phyloP scores from a whole-genome alignment of 1,140 invertebrate genomes.

The Himalopsyche phryganea region DNA sequence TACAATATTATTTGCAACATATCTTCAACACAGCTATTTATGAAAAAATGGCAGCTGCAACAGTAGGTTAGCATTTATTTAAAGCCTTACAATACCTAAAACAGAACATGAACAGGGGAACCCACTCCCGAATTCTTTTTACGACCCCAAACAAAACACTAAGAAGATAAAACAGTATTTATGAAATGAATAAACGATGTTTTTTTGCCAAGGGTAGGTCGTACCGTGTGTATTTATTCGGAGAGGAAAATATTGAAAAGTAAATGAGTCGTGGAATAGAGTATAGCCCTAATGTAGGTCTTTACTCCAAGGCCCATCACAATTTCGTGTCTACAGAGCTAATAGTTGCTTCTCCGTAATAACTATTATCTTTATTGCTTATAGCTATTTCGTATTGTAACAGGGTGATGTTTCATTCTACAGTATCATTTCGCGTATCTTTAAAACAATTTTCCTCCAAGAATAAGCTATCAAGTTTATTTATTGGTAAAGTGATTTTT shows the following conservation, averaged over 20 bases:
- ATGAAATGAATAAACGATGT: background rate
- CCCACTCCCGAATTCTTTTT: no score
- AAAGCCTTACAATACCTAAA: no score
- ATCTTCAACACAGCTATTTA: no score
- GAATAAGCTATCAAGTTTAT: background rate
- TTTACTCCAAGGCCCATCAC: no score
- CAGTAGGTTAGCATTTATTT: no score
- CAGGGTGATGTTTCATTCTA: constrained; percentile 2
- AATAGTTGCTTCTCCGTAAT: constrained; percentile 24
- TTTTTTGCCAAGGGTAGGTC: background rate
- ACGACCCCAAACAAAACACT: no score
- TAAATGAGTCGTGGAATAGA: constrained; percentile 26
- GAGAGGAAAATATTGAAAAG: constrained; percentile 25
- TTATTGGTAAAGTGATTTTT: no score
- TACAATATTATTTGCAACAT: no score
- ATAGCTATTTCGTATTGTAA: constrained; percentile 11
- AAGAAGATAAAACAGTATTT: no score
- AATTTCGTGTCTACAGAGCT: constrained; percentile 20
- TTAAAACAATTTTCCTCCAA: constrained; percentile 8
- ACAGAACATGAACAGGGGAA: no score
- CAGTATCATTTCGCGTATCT: no score
- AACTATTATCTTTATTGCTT: constrained; percentile 31
- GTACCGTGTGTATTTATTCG: background rate
- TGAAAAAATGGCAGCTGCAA: no score
- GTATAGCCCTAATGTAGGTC: constrained; percentile 17